Conservation (phyloP, 2,113 vertebrate genomes). For the Podilymbus podiceps region DNA sequence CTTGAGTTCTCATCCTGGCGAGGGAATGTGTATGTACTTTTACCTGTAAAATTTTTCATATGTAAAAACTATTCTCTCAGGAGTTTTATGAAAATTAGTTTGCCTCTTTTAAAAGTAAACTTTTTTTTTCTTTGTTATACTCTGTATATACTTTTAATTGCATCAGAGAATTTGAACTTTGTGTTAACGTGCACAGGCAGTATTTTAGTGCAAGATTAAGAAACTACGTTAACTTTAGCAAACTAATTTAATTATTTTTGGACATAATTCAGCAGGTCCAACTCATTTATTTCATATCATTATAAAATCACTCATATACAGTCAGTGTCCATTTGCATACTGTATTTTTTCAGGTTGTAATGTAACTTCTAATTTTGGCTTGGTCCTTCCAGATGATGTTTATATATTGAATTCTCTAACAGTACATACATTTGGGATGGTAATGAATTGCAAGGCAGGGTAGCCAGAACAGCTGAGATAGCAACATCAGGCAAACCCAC, state of each 20-base stretch:
- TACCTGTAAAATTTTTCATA: fast-evolving
- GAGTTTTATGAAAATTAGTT: fast-evolving
- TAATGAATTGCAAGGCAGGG: neutral
- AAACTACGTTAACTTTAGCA: neutral
- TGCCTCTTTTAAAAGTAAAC: neutral
- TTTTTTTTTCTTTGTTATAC: fast-evolving
- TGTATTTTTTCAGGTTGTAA: neutral
- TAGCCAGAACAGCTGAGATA: neutral
- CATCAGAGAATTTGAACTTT: neutral
- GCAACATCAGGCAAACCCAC: neutral
- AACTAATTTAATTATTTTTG: neutral
- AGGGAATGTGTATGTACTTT: fast-evolving
- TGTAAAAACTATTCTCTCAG: fast-evolving
- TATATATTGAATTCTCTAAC: neutral
- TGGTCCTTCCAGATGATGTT: neutral
- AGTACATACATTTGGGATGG: neutral
- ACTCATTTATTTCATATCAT: neutral
- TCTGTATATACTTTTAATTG: neutral
- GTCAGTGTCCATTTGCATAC: too few species aligned
- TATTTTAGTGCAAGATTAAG: neutral
- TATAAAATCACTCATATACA: neutral
- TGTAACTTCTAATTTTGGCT: neutral
- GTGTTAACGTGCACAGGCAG: too few species aligned
- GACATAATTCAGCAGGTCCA: neutral
- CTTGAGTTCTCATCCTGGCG: neutral